phyloP scores from a whole-genome alignment of 2,113 vertebrate genomes.

The Lepus europaeus region DNA sequence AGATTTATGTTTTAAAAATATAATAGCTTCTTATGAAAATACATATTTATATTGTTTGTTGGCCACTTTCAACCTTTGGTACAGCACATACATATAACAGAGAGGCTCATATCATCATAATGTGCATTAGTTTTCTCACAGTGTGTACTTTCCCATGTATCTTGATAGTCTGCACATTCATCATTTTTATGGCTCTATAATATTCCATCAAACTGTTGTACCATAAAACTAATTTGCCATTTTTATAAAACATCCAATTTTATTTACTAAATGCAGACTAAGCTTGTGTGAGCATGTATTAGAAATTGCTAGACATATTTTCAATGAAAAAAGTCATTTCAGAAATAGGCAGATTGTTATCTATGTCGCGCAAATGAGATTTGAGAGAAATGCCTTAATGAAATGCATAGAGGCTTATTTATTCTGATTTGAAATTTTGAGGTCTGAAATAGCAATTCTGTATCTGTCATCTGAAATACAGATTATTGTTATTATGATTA shows the following conservation, averaged over 20 bases:
- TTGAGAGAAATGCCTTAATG: conserved; percentile 71
- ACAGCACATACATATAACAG: not conserved
- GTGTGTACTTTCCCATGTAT: conserved; percentile 1
- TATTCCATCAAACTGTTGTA: conserved; percentile 66
- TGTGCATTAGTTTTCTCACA: conserved; percentile 14
- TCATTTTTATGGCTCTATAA: conserved; percentile 66
- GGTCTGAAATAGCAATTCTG: conserved; percentile 61
- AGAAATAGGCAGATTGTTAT: conserved; percentile 71
- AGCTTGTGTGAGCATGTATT: conserved; percentile 51
- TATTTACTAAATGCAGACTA: conserved; percentile 73
- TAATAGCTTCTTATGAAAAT: not conserved
- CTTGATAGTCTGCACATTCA: not conserved
- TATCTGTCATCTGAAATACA: conserved; percentile 70
- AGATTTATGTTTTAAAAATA: not conserved
- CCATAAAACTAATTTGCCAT: conserved; percentile 58
- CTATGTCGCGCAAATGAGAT: conserved; percentile 56
- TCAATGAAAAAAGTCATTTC: conserved; percentile 66
- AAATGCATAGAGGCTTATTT: conserved; percentile 72
- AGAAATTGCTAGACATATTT: conserved; percentile 67
- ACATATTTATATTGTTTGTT: not conserved
- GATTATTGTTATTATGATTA: conserved; percentile 73
- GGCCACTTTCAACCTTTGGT: not conserved
- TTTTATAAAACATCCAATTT: conserved; percentile 64
- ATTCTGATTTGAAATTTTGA: conserved; percentile 70
- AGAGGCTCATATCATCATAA: not conserved